Evolutionary conservation across 2,797 vertebrate species (phyloP).

Genomic region (Urophycis tenuis): DNA sequence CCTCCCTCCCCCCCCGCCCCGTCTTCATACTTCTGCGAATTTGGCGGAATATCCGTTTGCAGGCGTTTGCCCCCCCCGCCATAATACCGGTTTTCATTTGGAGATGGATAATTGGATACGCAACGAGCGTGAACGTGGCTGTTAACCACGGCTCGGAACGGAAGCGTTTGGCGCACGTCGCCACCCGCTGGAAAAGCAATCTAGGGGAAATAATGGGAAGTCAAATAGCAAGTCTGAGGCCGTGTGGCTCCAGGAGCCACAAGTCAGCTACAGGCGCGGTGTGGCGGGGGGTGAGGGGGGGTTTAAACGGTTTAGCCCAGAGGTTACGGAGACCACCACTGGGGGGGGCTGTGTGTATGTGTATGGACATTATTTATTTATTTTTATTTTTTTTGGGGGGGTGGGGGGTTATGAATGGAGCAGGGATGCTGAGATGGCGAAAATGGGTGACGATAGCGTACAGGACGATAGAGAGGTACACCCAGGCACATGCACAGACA

Average conservation of each 20-base stretch:
- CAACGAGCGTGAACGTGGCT: constrained; percentile 50
- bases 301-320: constrained; percentile 44
- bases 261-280: constrained; percentile 56
- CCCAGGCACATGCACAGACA: neutral
- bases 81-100: constrained; percentile 44
- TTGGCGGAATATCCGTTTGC: constrained; percentile 14
- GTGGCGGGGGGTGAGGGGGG: constrained; percentile 43
- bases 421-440: neutral
- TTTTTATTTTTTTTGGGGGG: too few relatives aligned
- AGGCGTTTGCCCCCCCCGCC: constrained; percentile 24
- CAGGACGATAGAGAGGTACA: neutral
- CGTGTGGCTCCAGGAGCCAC: constrained; percentile 51
- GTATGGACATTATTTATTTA: neutral
- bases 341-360: neutral
- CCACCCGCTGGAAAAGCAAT: constrained; percentile 64
- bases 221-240: constrained; percentile 59
- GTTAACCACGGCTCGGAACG: constrained; percentile 47
- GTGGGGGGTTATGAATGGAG: neutral
- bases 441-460: neutral
- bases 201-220: constrained; percentile 58
- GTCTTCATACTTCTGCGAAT: constrained; percentile 20
- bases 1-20: neutral
- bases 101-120: constrained; percentile 46
- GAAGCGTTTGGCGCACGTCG: constrained; percentile 48
- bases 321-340: constrained; percentile 44